Evolutionary conservation across 2,888 invertebrate genomes (phyloP), one percentile per base, ranked within the genome.

Genomic region (Sericinus montela): DNA sequence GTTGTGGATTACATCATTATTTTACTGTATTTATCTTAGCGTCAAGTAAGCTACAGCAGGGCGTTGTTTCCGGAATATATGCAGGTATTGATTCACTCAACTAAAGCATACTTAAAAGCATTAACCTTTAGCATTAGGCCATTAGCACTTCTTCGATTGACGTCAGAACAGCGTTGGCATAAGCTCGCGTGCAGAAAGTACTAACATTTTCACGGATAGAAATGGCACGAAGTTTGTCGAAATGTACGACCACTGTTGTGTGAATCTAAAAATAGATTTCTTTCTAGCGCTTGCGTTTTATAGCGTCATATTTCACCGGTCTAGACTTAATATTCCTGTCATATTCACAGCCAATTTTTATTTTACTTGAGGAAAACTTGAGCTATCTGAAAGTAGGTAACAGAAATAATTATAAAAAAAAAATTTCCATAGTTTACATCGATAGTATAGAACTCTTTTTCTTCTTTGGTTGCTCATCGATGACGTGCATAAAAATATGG

Each of bases 231-330:
- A 45, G 28, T 45, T 45, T 45, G 30, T 30, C 15, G 29, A 11
- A 38, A 38, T 30, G n/a, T 19, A 38, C 30, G 25, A 8, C 25
- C 8, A 8, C 25, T 46, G 40, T 40, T 40, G 46, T 40, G 35
- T 41, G 47, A 47, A 28, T 47, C 47, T 47, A 41, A 41, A 47
- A 47, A 47, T 47, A 47, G 47, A 47, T 41, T 23, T 38, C 23
- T 35, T 47, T 29, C 19, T 9, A 9, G 13, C 32, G 40, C 35
- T 47, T 25, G 40, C 40, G 40, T 40, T 47, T 29, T 35, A 35
- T 15, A 16, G 28, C 40, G 40, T 23, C 47, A 28, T 47, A 40
- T 47, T 34, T 47, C 40, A 47, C 40, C 5, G 11, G 47, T 40
- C 40, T 47, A 42, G 30, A 48, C 42, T 48, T 42, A 48, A 48